These are phyloP conservation scores for Sesia bembeciformis DNA, from an alignment of 2,888 invertebrate species.

Conservation along the genomic window DNA sequence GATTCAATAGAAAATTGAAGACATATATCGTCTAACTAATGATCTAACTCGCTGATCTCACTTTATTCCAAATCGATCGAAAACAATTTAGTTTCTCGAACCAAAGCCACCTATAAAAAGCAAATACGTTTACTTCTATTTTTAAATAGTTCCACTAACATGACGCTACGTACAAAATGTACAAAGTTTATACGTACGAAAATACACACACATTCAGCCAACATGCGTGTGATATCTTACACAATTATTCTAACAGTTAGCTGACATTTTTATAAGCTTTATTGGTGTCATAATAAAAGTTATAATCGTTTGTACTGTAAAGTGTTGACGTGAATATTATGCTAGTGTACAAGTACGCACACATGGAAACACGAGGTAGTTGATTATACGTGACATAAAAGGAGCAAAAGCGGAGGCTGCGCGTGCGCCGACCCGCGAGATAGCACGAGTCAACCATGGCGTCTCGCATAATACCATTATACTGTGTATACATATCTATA, in stretches of 20 bases:
- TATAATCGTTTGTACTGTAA: no score
- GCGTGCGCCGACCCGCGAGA: slow-evolving; percentile 65
- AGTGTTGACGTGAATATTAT: no score
- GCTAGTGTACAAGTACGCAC: slow-evolving; percentile 25
- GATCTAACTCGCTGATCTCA: no score
- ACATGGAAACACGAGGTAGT: slow-evolving; percentile 32
- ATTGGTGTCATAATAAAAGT: no score
- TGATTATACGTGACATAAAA: slow-evolving; percentile 62
- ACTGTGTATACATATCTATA: no score
- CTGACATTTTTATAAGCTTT: no score
- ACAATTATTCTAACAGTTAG: no score
- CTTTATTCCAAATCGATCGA: background rate
- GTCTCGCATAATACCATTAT: background rate
- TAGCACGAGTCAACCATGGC: slow-evolving; percentile 60
- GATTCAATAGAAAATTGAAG: no score
- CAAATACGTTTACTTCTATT: slow-evolving; percentile 3
- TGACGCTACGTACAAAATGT: background rate
- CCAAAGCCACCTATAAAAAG: background rate
- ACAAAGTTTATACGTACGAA: no score
- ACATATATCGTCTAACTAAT: no score
- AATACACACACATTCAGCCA: no score
- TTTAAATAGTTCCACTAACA: slow-evolving; percentile 2
- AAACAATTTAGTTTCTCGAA: background rate
- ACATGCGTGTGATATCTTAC: no score
- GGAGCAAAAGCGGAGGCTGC: slow-evolving; percentile 67